Evolutionary conservation across 2,888 invertebrate genomes (phyloP).

Genomic region (Incurvaria masculella): DNA sequence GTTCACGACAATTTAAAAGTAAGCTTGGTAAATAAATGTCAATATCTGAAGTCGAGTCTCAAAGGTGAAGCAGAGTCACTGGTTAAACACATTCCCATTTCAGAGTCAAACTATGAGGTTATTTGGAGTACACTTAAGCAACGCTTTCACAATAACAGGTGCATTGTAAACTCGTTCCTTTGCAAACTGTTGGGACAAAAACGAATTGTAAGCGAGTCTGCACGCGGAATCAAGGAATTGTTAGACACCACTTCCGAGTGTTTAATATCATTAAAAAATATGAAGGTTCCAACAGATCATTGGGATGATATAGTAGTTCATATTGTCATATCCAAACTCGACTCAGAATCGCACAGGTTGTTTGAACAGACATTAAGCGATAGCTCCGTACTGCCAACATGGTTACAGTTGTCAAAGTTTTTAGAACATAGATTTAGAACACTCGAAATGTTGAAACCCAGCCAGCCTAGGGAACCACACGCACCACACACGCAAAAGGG

Average conservation of each 20-base stretch:
- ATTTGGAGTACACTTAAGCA: conserved; percentile 14
- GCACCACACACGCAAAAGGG: too few relatives aligned
- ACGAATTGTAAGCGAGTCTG: conserved; percentile 11
- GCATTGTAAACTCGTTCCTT: conserved; percentile 14
- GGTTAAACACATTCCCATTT: conserved; percentile 11
- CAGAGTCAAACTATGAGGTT: conserved; percentile 11
- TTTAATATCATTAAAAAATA: conserved; percentile 15
- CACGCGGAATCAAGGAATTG: conserved; percentile 15
- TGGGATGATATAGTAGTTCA: conserved; percentile 1
- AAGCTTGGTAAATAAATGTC: conserved; percentile 14
- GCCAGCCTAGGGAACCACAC: conserved; percentile 1
- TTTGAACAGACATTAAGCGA: conserved; percentile 15
- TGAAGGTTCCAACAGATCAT: conserved; percentile 13
- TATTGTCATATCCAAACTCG: conserved; percentile 13
- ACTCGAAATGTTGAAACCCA: conserved; percentile 16
- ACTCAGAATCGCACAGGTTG: conserved; percentile 15
- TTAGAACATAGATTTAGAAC: conserved; percentile 18
- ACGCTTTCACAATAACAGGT: conserved; percentile 15
- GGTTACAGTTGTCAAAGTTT: conserved; percentile 14
- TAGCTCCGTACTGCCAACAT: conserved; percentile 12
- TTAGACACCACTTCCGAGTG: conserved; percentile 19
- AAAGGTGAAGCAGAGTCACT: conserved; percentile 14
- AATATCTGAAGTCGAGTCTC: conserved; percentile 15
- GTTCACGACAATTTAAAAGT: conserved; percentile 9
- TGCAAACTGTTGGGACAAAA: conserved; percentile 16